Conservation (phyloP, 2,113 vertebrate genomes). For the Brachyistius frenatus region DNA sequence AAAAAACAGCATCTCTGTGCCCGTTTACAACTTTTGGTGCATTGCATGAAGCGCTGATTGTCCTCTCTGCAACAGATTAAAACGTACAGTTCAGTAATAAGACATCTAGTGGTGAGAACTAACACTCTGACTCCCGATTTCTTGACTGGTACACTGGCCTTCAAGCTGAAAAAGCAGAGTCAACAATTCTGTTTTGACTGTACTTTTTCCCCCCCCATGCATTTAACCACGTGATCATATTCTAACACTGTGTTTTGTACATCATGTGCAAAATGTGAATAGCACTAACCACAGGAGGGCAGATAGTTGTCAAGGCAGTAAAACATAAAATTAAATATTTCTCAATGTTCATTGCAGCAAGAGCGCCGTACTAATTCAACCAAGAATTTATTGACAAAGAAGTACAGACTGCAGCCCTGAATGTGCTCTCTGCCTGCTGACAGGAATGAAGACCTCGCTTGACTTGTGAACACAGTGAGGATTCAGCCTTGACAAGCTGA, state of each 20-base stretch:
- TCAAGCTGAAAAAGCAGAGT: conserved; percentile 27
- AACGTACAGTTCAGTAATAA: conserved; percentile 27
- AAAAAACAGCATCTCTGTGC: background rate
- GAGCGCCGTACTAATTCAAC: background rate
- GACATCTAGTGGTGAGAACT: conserved; percentile 42
- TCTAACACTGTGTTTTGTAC: background rate
- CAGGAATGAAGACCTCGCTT: background rate
- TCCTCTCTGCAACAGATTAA: conserved; percentile 24
- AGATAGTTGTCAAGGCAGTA: conserved; percentile 19
- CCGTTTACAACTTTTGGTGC: background rate
- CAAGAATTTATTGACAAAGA: background rate
- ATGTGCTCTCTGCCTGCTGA: background rate
- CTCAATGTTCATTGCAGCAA: background rate
- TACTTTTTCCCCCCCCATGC: background rate
- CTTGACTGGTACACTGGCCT: conserved; percentile 22
- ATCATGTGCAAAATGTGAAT: background rate
- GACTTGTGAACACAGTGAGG: conserved; percentile 35
- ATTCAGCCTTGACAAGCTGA: conserved; percentile 55
- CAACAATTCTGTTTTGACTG: conserved; percentile 18
- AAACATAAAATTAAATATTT: background rate
- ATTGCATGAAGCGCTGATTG: conserved; percentile 9
- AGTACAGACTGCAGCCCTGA: conserved; percentile 17
- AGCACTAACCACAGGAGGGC: background rate
- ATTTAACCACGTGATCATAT: background rate
- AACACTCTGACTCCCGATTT: background rate